phyloP scores from a whole-genome alignment of 2,888 invertebrate species.

The Chymomyza caudatula region DNA sequence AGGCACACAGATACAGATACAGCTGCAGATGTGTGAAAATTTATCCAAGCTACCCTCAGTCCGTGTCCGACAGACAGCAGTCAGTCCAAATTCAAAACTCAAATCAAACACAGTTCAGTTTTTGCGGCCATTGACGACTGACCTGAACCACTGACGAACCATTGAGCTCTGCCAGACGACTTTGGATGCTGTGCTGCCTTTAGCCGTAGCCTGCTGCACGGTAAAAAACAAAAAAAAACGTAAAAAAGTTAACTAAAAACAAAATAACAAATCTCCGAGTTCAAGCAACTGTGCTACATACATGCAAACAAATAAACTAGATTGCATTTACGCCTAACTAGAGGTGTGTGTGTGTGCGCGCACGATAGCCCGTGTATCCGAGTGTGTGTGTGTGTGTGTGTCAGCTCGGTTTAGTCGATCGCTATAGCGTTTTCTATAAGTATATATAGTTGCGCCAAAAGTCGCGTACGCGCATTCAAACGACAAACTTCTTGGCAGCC shows the following conservation, averaged over 20 bases:
- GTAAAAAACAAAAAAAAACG: conserved; percentile 24
- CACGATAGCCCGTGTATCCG: conserved; percentile 18
- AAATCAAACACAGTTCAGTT: conserved; percentile 49
- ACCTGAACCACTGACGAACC: conserved; percentile 27
- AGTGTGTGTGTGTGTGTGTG: conserved; percentile 22
- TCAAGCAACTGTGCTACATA: conserved; percentile 42
- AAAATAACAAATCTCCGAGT: conserved; percentile 46
- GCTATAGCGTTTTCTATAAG: conserved; percentile 31
- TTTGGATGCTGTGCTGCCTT: conserved; percentile 20
- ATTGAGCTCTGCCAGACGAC: neutral
- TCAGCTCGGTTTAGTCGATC: conserved; percentile 32
- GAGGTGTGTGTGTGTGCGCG: conserved; percentile 17
- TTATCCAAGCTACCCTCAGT: conserved; percentile 30
- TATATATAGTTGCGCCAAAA: conserved; percentile 66
- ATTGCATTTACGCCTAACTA: conserved; percentile 44
- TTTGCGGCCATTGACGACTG: conserved; percentile 51
- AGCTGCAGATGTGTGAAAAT: conserved; percentile 5
- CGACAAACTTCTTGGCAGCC: conserved; percentile 38
- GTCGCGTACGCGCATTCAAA: conserved; percentile 59
- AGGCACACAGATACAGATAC: conserved; percentile 5
- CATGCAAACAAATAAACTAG: conserved; percentile 52
- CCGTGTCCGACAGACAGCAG: neutral
- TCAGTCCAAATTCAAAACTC: conserved; percentile 50
- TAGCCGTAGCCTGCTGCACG: conserved; percentile 33
- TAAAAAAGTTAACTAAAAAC: conserved; percentile 9